Percentiles rank a stretch among this genome's conserved stretches.
These are phyloP conservation scores for Scrobipalpa atriplicella DNA, from an alignment of 2,888 invertebrate genomes.

Conservation along the genomic window DNA sequence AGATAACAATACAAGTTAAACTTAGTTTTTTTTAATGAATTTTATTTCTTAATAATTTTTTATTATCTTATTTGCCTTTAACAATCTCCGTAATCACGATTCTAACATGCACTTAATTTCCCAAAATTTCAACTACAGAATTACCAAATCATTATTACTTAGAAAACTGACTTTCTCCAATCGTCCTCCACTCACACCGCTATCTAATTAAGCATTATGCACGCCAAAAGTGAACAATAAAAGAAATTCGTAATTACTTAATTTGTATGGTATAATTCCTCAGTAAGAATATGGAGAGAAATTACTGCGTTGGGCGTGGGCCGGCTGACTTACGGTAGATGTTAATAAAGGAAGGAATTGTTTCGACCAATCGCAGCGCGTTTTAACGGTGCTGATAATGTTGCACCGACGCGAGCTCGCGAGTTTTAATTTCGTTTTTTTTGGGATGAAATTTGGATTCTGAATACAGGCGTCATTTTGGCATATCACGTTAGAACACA, in stretches of 20 bases:
- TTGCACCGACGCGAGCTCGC: slow-evolving; percentile 6
- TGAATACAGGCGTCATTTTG: too few relatives aligned
- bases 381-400: slow-evolving; percentile 15
- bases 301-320: slow-evolving; percentile 28
- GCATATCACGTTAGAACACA: too few relatives aligned
- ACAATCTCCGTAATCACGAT: not conserved
- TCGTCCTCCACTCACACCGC: not conserved
- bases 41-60: too few relatives aligned
- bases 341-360: slow-evolving; percentile 38
- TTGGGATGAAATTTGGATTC: not conserved
- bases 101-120: not conserved
- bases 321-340: slow-evolving; percentile 34
- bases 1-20: not conserved
- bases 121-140: not conserved
- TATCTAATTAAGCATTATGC: not conserved
- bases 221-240: not conserved
- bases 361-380: slow-evolving; percentile 33
- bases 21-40: too few relatives aligned
- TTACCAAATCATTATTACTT: slow-evolving; percentile 1
- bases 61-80: too few relatives aligned
- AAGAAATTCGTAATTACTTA: slow-evolving; percentile 13
- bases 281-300: slow-evolving; percentile 3
- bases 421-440: not conserved
- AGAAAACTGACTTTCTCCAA: not conserved
- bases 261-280: not conserved